Evolutionary conservation across 1,140 invertebrate genomes (phyloP), one percentile per base, ranked within the genome.

Genomic region (Papilio aristodemus): DNA sequence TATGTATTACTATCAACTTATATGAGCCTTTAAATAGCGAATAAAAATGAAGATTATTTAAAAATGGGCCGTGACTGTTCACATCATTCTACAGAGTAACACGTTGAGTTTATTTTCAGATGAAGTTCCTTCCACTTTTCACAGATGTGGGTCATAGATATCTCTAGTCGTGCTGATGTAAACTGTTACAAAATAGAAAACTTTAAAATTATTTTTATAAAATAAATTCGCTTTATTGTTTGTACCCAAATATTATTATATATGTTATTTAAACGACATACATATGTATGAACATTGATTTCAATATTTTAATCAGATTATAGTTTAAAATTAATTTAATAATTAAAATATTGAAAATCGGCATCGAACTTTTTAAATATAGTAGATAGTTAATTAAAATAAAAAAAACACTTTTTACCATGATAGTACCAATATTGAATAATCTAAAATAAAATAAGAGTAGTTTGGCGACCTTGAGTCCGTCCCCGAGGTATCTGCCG

Each of bases 131-230:
- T 7, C 54, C 25, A 58, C 54, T 58, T 58, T 32, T 25, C 27
- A 25, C 17, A 58, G 54, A 58, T 58, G 25, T 13, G 19, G 54
- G 54, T 58, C 54, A 58, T n/a, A 58, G 54, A 58, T 58, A 58
- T 58, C 10, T 58, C 25, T 58, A n/a, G 13, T n/a, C 25, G 10
- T 2, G 2, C 46, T 17, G 54, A 14, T 58, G 22, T 32, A 14
- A 19, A n/a, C n/a, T 32, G 54, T 58, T 58, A 58, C 25, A 58
- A 58, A 58, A 58, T 58, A 13, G 0, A 6, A 58, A 32, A 32
- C 54, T 32, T 14, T 58, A 8, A 58, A 8, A n/a, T n/a, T n/a
- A n/a, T n/a, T n/a, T n/a, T n/a, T n/a, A n/a, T n/a, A n/a, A n/a
- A n/a, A n/a, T n/a, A n/a, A n/a, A n/a, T n/a, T n/a, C n/a, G n/a